Evolutionary conservation across 2,888 invertebrate genomes (phyloP).

Genomic region (Phlogophora meticulosa): DNA sequence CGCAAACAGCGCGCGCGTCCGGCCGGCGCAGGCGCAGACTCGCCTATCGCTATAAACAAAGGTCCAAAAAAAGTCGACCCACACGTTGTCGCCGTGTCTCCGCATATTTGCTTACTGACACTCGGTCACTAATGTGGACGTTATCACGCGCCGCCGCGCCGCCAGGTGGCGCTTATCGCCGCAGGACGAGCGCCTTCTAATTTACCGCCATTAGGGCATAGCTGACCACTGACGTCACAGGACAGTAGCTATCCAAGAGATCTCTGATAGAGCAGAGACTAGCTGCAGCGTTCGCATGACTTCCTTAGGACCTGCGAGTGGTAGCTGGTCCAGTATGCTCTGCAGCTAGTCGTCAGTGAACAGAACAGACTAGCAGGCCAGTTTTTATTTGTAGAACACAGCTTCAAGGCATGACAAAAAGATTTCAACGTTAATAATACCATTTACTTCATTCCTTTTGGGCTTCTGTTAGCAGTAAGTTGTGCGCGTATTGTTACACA

Average conservation of each 20-base stretch:
- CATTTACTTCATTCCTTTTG: no score
- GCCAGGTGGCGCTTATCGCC: conserved; percentile 61
- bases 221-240: conserved; percentile 60
- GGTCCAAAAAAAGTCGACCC: conserved; percentile 57
- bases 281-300: not conserved
- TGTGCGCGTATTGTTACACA: not conserved
- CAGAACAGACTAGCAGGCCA: not conserved
- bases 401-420: no score
- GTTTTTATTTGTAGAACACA: no score
- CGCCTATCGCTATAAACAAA: conserved; percentile 60
- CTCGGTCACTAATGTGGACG: conserved; percentile 55
- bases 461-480: no score
- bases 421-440: no score
- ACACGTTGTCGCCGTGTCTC: conserved; percentile 43
- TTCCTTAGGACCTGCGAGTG: not conserved
- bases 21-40: conserved; percentile 50
- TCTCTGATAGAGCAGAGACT: not conserved
- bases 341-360: not conserved
- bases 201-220: conserved; percentile 66
- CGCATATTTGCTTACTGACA: conserved; percentile 67
- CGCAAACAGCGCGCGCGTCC: conserved; percentile 71
- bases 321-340: not conserved
- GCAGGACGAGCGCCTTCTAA: conserved; percentile 47
- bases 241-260: not conserved
- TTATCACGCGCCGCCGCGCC: conserved; percentile 52